phyloP scores from a whole-genome alignment of 2,797 vertebrate species.

The Clarias laeviceps region DNA sequence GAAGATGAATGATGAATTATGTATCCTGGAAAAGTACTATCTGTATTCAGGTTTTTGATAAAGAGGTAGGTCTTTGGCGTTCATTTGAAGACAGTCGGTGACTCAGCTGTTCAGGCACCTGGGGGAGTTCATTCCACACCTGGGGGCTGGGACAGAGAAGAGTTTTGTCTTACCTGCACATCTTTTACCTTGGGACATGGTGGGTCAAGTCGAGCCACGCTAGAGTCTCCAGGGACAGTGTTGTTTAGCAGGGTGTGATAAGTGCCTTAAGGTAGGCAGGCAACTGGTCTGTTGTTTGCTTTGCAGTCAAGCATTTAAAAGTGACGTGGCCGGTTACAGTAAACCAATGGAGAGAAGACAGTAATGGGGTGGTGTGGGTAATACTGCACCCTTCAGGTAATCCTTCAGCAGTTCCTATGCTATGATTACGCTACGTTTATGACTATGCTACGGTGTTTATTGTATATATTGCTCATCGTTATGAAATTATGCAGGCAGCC shows the following conservation, averaged over 20 bases:
- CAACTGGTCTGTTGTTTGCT: too few relatives aligned
- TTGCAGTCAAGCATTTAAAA: neutral
- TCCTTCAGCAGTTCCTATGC: neutral
- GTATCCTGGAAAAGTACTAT: too few relatives aligned
- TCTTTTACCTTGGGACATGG: neutral
- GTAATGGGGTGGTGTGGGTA: neutral
- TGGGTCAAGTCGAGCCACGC: neutral
- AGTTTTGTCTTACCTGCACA: too few relatives aligned
- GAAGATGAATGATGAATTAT: too few relatives aligned
- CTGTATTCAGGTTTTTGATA: too few relatives aligned
- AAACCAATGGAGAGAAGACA: neutral
- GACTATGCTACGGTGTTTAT: neutral
- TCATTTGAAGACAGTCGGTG: too few relatives aligned
- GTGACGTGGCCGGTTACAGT: too few relatives aligned
- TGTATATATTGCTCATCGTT: neutral
- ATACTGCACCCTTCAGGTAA: neutral
- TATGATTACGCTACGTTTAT: too few relatives aligned
- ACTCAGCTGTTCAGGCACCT: too few relatives aligned
- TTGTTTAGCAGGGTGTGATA: neutral
- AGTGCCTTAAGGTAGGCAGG: neutral
- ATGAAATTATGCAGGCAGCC: neutral
- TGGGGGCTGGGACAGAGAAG: neutral
- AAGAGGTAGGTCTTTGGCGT: too few relatives aligned
- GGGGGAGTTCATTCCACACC: neutral
- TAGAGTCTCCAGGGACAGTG: neutral